These are phyloP conservation scores for Pionites leucogaster DNA, from an alignment of 2,113 vertebrate species.

Conservation along the genomic window DNA sequence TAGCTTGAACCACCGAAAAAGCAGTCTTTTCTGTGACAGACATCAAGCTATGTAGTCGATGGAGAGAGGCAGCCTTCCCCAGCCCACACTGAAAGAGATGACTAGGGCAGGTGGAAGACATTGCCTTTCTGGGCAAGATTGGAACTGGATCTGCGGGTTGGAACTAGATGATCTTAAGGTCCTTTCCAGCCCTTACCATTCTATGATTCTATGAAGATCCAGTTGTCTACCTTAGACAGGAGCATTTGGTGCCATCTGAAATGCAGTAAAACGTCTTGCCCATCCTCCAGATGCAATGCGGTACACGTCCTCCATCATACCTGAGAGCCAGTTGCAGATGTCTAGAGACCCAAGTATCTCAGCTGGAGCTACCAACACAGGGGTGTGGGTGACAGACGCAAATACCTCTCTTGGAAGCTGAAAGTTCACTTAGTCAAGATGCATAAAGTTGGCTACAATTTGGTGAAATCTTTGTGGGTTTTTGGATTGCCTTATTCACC, in stretches of 20 bases:
- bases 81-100: background rate
- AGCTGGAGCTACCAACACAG: accelerated
- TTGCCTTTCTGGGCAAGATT: background rate
- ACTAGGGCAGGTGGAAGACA: background rate
- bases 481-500: background rate
- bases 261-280: background rate
- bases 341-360: background rate
- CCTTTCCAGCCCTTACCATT: background rate
- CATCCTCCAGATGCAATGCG: background rate
- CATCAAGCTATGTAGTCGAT: accelerated
- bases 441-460: background rate
- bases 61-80: background rate
- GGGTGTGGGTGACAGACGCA: background rate
- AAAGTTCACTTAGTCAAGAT: background rate
- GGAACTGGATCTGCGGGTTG: background rate
- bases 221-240: background rate
- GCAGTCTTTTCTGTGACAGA: background rate
- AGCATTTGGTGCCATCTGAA: background rate
- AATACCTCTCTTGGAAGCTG: background rate
- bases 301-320: background rate
- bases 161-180: background rate
- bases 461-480: background rate
- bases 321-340: background rate
- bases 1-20: background rate
- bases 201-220: background rate